Base-by-base conservation (phyloP, 2,113 vertebrate species). In the Cygnus buccinator region DNA sequence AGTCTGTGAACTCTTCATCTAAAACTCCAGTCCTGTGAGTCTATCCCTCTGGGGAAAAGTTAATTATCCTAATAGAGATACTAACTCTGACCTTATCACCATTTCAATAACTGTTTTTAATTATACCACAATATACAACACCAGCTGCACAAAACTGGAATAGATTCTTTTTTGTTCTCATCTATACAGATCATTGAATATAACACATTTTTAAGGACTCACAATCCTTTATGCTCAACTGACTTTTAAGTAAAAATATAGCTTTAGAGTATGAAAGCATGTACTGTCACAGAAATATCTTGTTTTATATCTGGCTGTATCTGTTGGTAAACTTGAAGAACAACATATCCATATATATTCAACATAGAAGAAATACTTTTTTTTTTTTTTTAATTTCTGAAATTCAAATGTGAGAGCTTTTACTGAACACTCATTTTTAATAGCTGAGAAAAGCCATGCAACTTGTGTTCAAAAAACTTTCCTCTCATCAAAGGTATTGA, bases 81-180 rank as follows among this genome's bases (percentile, higher is more conserved):
- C 21, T 67, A 82, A 87, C 31, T 71, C 41, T 65, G 83, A 89
- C 70, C 52, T 92, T 84, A 94, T 8, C 29, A 39, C 18, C 15
- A n/a, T 77, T 84, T 87, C 70, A 84, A 58, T 67, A 78, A 72
- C 54, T 66, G n/a, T 46, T 89, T 93, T 89, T 78, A 86, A 71
- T 92, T 87, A 33, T 61, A 75, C 31, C 75, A 55, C n/a, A 66
- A 66, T 65, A 44, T 70, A 75, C 16, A 82, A 28, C 9, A 88
- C 33, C 14, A 62, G 44, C 4, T 44, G 7, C 55, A 37, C 41
- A 90, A 87, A 52, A 75, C 5, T 68, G 48, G 29, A 55, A 72
- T 70, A 82, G 10, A 58, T 72, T 54, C 5, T 65, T 83, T 44
- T 50, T 50, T 50, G 20, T 76, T 77, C 26, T 90, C 16, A 46